Evolutionary conservation across 1,140 invertebrate genomes (phyloP).

Genomic region (Neodiprion lecontei): DNA sequence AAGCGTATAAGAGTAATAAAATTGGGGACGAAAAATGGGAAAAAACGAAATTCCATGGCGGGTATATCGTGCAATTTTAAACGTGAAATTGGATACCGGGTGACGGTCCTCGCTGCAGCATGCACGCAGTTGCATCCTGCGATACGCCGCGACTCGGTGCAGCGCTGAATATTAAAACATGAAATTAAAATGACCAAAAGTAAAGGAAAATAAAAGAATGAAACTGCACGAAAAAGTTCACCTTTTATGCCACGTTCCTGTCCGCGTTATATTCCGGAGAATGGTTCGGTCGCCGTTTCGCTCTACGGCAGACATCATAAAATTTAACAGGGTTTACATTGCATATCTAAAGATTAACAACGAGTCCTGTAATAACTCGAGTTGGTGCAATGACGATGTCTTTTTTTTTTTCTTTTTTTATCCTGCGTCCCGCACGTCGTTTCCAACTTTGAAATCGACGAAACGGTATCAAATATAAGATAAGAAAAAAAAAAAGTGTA

Average conservation of each 20-base stretch:
- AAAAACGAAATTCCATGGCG: neutral
- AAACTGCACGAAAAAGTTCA: too few species aligned
- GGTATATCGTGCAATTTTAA: neutral
- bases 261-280: neutral
- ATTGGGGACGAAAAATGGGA: neutral
- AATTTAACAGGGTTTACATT: neutral
- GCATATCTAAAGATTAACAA: neutral
- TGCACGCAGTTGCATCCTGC: neutral
- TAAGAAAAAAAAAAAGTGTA: too few species aligned
- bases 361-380: neutral
- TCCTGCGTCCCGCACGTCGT: neutral
- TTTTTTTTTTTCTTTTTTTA: neutral
- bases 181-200: neutral
- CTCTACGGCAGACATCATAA: neutral
- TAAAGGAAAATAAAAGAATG: neutral
- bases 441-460: neutral
- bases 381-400: neutral
- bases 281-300: neutral
- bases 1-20: neutral
- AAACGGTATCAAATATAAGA: too few species aligned
- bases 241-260: neutral
- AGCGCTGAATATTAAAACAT: slow-evolving; percentile 3
- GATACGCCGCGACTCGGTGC: neutral
- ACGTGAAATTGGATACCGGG: neutral
- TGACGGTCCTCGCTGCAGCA: too few species aligned